phyloP scores from a whole-genome alignment of 2,797 vertebrate species.

The Lates japonicus region DNA sequence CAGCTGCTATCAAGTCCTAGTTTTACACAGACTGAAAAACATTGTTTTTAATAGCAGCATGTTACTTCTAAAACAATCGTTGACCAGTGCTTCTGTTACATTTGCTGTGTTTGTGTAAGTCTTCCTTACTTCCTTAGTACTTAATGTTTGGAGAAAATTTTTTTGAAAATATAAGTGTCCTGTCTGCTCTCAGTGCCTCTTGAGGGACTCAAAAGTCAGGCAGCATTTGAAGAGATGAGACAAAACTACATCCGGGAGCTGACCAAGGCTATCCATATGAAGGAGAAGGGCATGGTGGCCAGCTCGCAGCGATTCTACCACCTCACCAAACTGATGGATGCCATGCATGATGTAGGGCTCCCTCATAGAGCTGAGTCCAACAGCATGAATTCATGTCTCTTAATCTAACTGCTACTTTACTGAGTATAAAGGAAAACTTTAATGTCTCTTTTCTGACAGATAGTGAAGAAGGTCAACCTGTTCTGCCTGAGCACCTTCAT shows the following conservation, averaged over 20 bases:
- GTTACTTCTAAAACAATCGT: background rate
- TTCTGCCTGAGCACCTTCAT: conserved; percentile 98
- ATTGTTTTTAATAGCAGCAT: background rate
- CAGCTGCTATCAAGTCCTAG: conserved; percentile 38
- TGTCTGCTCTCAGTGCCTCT: conserved; percentile 89
- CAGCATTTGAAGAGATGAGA: conserved; percentile 97
- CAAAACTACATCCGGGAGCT: conserved; percentile 96
- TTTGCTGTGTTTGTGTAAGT: conserved; percentile 4
- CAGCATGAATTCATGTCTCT: background rate
- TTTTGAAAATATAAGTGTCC: background rate
- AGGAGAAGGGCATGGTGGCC: conserved; percentile 91
- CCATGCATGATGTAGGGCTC: conserved; percentile 91
- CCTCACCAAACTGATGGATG: conserved; percentile 96
- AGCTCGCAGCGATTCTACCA: conserved; percentile 97
- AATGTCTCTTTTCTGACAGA: conserved; percentile 82
- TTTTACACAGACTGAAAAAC: conserved; percentile 25
- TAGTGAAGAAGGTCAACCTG: conserved; percentile 97
- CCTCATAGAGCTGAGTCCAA: background rate
- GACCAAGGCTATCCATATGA: conserved; percentile 92
- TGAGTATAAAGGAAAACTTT: conserved; percentile 8
- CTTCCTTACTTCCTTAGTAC: no score
- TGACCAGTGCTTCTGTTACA: background rate
- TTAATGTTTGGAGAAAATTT: background rate
- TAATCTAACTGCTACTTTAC: background rate
- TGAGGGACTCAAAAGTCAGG: conserved; percentile 96